phyloP scores from a whole-genome alignment of 2,113 vertebrate genomes.

The Numenius arquata region DNA sequence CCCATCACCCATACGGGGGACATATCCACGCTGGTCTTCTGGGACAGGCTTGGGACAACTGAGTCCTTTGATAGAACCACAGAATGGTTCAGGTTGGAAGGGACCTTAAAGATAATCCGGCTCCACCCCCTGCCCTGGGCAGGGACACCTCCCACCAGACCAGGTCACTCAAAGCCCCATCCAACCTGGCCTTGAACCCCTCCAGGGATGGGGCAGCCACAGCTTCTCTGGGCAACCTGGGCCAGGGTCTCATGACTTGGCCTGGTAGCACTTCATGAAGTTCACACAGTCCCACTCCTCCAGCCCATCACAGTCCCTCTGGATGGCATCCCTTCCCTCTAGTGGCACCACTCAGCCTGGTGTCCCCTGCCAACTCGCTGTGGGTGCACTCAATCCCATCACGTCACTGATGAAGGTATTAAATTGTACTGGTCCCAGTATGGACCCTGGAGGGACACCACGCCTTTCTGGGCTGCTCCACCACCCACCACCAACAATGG shows the following conservation, averaged over 20 bases:
- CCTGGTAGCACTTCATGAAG: too few species aligned
- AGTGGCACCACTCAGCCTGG: not conserved
- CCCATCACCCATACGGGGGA: fast-evolving
- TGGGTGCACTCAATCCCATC: not conserved
- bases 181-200: not conserved
- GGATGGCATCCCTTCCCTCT: not conserved
- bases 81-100: not conserved
- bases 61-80: not conserved
- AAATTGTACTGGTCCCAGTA: not conserved
- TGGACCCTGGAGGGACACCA: too few species aligned
- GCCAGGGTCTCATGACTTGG: not conserved
- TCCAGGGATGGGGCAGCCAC: not conserved
- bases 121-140: not conserved
- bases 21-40: not conserved
- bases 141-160: not conserved
- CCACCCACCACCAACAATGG: not conserved
- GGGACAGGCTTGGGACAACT: not conserved
- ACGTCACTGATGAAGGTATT: not conserved
- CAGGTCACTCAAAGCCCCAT: not conserved
- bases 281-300: not conserved
- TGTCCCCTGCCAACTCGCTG: not conserved
- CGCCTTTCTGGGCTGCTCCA: not conserved
- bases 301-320: not conserved
- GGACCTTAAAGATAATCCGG: not conserved
- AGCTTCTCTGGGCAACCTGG: not conserved